Percentiles rank a stretch among this genome's conserved stretches.
phyloP scores from a whole-genome alignment of 2,797 vertebrate genomes.

The Pangasius larnaudii region DNA sequence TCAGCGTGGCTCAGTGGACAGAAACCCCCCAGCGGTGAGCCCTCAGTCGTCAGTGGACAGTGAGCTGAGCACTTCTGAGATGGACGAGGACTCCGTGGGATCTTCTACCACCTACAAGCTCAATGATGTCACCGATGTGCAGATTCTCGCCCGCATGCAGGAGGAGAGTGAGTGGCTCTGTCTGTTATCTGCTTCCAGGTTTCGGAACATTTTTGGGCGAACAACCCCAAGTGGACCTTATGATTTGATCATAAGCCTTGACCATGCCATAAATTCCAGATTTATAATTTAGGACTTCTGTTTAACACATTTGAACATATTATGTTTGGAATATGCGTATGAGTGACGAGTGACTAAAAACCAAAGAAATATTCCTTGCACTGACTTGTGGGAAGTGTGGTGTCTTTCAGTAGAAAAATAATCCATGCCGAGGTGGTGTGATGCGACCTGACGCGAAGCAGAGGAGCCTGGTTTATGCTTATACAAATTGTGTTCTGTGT shows the following conservation, averaged over 20 bases:
- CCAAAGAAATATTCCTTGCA: too few relatives aligned
- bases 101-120: conserved; percentile 96
- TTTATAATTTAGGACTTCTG: not conserved
- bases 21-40: conserved; percentile 88
- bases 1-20: conserved; percentile 80
- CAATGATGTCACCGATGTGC: conserved; percentile 97
- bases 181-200: not conserved
- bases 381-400: too few relatives aligned
- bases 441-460: not conserved
- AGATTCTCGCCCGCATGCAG: conserved; percentile 98
- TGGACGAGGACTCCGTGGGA: conserved; percentile 98
- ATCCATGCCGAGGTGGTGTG: not conserved
- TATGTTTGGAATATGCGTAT: too few relatives aligned
- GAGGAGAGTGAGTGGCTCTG: conserved; percentile 92
- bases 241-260: not conserved
- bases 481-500: too few relatives aligned
- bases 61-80: conserved; percentile 97
- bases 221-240: not conserved
- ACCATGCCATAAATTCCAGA: not conserved
- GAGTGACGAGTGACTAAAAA: too few relatives aligned
- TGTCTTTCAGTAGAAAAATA: too few relatives aligned
- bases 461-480: not conserved
- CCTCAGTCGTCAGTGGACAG: conserved; percentile 97
- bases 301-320: not conserved
- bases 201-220: not conserved